Evolutionary conservation across 2,113 vertebrate species (phyloP), one percentile per base, ranked within the genome.

Genomic region (Aramus guarauna): DNA sequence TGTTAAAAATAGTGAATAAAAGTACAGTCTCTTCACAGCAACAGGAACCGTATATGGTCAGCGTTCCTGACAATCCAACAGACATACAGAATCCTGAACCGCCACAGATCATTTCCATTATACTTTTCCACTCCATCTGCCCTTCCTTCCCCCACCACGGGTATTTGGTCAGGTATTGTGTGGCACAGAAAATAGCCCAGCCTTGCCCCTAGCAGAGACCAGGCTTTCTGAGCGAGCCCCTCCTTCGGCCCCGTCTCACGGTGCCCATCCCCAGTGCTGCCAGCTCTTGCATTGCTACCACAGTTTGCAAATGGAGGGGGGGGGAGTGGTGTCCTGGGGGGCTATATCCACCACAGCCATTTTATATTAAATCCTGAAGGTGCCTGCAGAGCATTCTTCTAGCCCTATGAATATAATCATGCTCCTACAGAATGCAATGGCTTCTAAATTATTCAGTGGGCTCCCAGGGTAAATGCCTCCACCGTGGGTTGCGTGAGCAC

Each of bases 271-370:
- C 43, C 0, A 0, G 27, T 9, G 5, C 48, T 86, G 24, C 34
- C 80, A 81, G 36, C 13, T 73, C 73, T 32, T 71, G 29, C 52
- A 6, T 7, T 24, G 34, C 32, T 36, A 23, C 22, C 37, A 4
- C 22, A 13, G 34, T 4, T 32, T 62, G 45, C 73, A 89, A 19
- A 64, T 1, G 1, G 9, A 56, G 26, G 4, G 2, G 4, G 12
- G 6, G 1, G 6, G 14, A 27, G 26, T 2, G 50, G 50, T 12
- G 2, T 6, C 15, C 17, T 4, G 4, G 3, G n/a, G 9, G 22
- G 8, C 71, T 37, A 11, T 11, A 48, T 8, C 12, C 41, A 53
- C 16, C 14, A 50, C 58, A 80, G 39, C 4, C 30, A 18, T 48
- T 62, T 64, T 16, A 9, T 37, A 56, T 20, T 29, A 41, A 81